Evolutionary conservation across 1,140 invertebrate species (phyloP).

Genomic region (Sycophaga agraensis): DNA sequence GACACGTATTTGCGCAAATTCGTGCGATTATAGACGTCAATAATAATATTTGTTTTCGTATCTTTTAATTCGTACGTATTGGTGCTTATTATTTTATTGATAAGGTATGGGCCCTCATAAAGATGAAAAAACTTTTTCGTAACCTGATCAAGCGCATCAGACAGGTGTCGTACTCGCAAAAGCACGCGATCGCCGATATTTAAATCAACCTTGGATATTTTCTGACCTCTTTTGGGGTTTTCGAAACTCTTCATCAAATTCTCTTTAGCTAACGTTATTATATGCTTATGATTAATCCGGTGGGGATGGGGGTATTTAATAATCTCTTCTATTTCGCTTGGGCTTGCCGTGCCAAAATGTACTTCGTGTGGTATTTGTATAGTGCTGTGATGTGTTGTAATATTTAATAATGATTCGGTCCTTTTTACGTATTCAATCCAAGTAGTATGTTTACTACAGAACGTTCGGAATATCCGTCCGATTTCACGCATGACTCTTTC

Average conservation of each 20-base stretch:
- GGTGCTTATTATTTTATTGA: no score
- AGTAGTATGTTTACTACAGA: not conserved
- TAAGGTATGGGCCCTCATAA: not conserved
- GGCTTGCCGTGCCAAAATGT: conserved; percentile 10
- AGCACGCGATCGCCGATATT: conserved; percentile 22
- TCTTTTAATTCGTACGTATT: no score
- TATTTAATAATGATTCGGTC: conserved; percentile 31
- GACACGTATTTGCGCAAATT: no score
- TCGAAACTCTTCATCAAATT: conserved; percentile 9
- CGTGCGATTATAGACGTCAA: no score
- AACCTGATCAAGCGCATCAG: not conserved
- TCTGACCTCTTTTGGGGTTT: not conserved
- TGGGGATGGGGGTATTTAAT: not conserved
- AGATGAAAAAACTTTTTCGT: not conserved
- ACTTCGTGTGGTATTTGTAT: conserved; percentile 35
- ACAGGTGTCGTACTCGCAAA: conserved; percentile 10
- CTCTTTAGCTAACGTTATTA: conserved; percentile 6
- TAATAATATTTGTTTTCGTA: no score
- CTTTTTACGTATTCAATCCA: conserved; percentile 24
- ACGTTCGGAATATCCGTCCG: conserved; percentile 5
- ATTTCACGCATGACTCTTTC: conserved; percentile 13
- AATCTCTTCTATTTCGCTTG: not conserved
- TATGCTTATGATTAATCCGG: not conserved
- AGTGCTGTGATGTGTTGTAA: conserved; percentile 30
- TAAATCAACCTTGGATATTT: not conserved